These are phyloP conservation scores for Drosophila aldrichi DNA, from an alignment of 2,888 invertebrate species.

Conservation along the genomic window DNA sequence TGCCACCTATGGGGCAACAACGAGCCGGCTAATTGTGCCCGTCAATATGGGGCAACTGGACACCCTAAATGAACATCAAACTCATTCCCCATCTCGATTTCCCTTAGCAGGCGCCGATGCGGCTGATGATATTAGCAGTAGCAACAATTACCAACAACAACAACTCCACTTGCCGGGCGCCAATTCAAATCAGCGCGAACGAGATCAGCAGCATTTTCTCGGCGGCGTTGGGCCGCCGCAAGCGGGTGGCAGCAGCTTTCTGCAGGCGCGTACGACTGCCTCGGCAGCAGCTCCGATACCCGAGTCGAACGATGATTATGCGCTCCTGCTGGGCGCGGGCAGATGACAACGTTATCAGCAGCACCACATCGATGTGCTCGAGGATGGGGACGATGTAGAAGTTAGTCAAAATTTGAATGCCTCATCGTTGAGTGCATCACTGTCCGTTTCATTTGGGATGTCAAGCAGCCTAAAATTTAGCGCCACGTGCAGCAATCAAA, in stretches of 20 bases:
- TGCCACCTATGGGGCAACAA: constrained; percentile 63
- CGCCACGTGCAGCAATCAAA: constrained; percentile 75
- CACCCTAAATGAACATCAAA: constrained; percentile 58
- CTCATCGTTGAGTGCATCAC: constrained; percentile 78
- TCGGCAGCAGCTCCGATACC: constrained; percentile 76
- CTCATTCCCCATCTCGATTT: constrained; percentile 68
- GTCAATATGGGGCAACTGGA: constrained; percentile 56
- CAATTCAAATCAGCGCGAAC: constrained; percentile 63
- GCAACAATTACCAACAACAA: constrained; percentile 80
- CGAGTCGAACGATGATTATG: constrained; percentile 81
- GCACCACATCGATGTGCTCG: constrained; percentile 56
- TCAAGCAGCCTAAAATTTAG: constrained; percentile 82
- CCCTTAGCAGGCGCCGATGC: constrained; percentile 64
- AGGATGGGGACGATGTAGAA: constrained; percentile 68
- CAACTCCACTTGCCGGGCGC: constrained; percentile 68
- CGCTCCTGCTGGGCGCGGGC: constrained; percentile 76
- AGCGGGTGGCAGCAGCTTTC: constrained; percentile 69
- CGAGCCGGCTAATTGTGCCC: constrained; percentile 61
- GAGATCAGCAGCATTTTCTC: constrained; percentile 62
- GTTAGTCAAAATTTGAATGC: constrained; percentile 77
- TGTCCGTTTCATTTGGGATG: constrained; percentile 79
- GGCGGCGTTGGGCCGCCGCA: constrained; percentile 65
- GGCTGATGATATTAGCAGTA: constrained; percentile 60
- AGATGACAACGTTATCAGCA: constrained; percentile 82
- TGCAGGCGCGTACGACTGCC: constrained; percentile 70